phyloP scores from a whole-genome alignment of 2,113 vertebrate genomes.

The Holacanthus passer region DNA sequence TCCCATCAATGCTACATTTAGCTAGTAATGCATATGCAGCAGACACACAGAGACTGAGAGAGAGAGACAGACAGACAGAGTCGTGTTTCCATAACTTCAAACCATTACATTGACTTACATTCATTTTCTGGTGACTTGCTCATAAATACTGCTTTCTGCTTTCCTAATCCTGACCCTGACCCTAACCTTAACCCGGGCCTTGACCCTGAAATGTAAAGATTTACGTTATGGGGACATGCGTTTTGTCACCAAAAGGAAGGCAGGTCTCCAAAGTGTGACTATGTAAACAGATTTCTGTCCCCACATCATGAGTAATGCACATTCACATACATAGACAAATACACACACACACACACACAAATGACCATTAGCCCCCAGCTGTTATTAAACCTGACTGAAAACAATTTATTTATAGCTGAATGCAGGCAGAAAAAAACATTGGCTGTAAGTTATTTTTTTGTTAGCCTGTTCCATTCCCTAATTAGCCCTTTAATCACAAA shows the following conservation, averaged over 20 bases:
- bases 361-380: neutral
- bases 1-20: conserved; percentile 7
- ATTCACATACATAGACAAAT: conserved; percentile 6
- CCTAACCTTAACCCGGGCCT: too few species aligned
- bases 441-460: conserved; percentile 27
- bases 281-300: too few species aligned
- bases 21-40: conserved; percentile 8
- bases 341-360: neutral
- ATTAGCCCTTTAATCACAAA: conserved; percentile 40
- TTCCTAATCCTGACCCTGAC: too few species aligned
- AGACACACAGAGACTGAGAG: conserved; percentile 6
- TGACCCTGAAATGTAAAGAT: too few species aligned
- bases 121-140: too few species aligned
- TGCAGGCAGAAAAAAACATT: conserved; percentile 5
- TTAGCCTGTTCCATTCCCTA: conserved; percentile 16
- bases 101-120: neutral
- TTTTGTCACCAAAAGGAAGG: too few species aligned
- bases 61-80: neutral
- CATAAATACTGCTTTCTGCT: too few species aligned
- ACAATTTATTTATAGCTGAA: conserved; percentile 40
- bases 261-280: too few species aligned
- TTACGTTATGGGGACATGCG: too few species aligned
- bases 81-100: too few species aligned
- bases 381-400: conserved; percentile 34
- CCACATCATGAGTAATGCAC: neutral